phyloP scores from a whole-genome alignment of 53 echinoderm and acorn worm species.

The Holothuria leucospilota region DNA sequence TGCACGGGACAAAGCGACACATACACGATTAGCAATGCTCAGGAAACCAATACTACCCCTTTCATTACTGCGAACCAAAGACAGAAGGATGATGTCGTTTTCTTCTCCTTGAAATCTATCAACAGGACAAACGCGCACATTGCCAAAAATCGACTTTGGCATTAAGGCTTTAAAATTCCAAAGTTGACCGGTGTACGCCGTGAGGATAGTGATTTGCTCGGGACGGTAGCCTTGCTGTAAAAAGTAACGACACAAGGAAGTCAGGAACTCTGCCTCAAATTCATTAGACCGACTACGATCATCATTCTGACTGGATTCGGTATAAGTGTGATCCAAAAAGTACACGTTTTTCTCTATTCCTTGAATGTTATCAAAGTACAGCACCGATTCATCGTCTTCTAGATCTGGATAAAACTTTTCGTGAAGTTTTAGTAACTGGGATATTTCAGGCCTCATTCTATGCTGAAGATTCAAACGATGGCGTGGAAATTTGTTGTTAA shows the following conservation, averaged over 20 bases:
- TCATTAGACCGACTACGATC: slow-evolving; percentile 74
- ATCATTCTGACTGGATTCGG: slow-evolving; percentile 66
- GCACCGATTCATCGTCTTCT: slow-evolving; percentile 63
- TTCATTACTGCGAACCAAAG: slow-evolving; percentile 78
- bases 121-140: slow-evolving; percentile 66
- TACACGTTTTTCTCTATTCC: slow-evolving; percentile 69
- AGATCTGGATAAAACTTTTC: slow-evolving; percentile 71
- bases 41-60: slow-evolving; percentile 75
- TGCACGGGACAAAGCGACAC: slow-evolving; percentile 82
- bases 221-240: slow-evolving; percentile 76
- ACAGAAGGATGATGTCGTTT: slow-evolving; percentile 84
- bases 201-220: slow-evolving; percentile 84
- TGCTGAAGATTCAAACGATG: slow-evolving; percentile 73
- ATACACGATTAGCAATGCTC: slow-evolving; percentile 71
- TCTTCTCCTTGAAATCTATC: slow-evolving; percentile 89
- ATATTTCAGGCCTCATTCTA: slow-evolving; percentile 91
- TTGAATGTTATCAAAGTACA: slow-evolving; percentile 44
- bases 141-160: slow-evolving; percentile 40
- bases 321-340: slow-evolving; percentile 56
- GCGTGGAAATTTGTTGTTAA: slow-evolving; percentile 68
- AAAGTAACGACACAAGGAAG: slow-evolving; percentile 71
- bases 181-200: slow-evolving; percentile 74
- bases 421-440: slow-evolving; percentile 68
- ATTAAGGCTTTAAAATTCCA: slow-evolving; percentile 67
- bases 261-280: slow-evolving; percentile 79